A percentile compares a stretch with the other conserved stretches of the same genome.
Conservation (phyloP, 1,140 invertebrate species). For the Macrotrachela quadricornifera region DNA sequence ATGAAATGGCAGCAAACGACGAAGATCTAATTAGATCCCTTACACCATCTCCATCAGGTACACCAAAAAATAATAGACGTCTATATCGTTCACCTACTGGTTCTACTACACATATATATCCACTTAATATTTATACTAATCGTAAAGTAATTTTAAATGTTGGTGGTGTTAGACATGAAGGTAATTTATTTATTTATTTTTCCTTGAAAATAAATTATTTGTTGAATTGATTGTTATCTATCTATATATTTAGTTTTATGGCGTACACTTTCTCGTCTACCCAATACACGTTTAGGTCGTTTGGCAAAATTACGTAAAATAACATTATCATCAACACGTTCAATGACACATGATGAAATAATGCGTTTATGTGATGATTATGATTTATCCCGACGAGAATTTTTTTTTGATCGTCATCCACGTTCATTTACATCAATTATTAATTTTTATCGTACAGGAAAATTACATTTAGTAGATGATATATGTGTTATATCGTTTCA, state of each 20-base stretch:
- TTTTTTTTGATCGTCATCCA: conserved; percentile 97
- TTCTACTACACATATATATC: too few relatives aligned
- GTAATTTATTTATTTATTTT: conserved; percentile 18
- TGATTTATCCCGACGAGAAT: conserved; percentile 38
- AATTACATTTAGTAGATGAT: conserved; percentile 92
- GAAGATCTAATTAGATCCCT: too few relatives aligned
- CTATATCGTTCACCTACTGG: too few relatives aligned
- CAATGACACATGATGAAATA: neutral
- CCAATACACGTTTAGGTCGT: conserved; percentile 66
- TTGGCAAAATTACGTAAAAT: neutral
- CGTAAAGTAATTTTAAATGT: conserved; percentile 65
- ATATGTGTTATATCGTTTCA: conserved; percentile 96
- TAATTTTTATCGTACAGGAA: conserved; percentile 94
- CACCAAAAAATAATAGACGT: too few relatives aligned
- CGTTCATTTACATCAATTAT: conserved; percentile 95
- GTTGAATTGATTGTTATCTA: too few relatives aligned
- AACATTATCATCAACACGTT: too few relatives aligned
- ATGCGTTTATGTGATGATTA: neutral
- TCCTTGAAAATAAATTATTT: too few relatives aligned
- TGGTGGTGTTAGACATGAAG: conserved; percentile 77
- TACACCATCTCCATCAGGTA: too few relatives aligned
- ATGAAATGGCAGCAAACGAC: too few relatives aligned
- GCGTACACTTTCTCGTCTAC: conserved; percentile 76
- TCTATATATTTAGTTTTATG: conserved; percentile 41
- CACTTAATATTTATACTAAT: too few relatives aligned